A percentile compares a stretch with the other conserved stretches of the same genome.
Evolutionary conservation across 2,797 vertebrate species (phyloP).

Genomic region (Crypturellus tataupa): DNA sequence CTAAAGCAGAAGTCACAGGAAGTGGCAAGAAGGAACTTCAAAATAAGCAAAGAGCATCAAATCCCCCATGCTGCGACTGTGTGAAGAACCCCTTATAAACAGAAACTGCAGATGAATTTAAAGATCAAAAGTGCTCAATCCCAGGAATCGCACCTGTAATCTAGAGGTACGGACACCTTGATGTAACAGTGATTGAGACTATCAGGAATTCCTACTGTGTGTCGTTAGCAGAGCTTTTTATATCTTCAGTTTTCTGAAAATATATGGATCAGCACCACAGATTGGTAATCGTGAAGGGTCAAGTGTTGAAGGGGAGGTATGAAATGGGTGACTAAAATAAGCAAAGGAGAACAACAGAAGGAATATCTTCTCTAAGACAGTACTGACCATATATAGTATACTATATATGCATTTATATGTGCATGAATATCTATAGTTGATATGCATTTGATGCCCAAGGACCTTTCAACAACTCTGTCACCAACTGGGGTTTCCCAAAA

Average conservation of each 20-base stretch:
- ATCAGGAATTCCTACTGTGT: not conserved
- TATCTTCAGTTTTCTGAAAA: constrained; percentile 7
- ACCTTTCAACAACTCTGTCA: constrained; percentile 56
- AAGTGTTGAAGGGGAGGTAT: constrained; percentile 73
- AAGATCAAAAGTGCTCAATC: not conserved
- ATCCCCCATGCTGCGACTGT: not conserved
- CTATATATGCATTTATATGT: not conserved
- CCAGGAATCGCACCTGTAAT: not conserved
- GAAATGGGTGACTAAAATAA: constrained; percentile 69
- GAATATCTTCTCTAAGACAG: constrained; percentile 34
- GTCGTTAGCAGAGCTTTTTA: not conserved
- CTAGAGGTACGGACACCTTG: not conserved
- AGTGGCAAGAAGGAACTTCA: constrained; percentile 42
- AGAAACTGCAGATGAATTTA: not conserved
- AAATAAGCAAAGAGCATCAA: not conserved
- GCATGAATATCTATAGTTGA: constrained; percentile 1
- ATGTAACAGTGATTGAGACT: not conserved
- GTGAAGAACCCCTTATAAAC: not conserved
- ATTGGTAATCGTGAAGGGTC: constrained; percentile 65
- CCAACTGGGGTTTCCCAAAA: constrained; percentile 49
- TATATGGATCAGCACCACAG: constrained; percentile 34
- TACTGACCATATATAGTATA: constrained; percentile 59
- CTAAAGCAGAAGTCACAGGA: not conserved
- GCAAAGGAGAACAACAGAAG: constrained; percentile 63
- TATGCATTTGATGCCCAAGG: constrained; percentile 53